These are phyloP conservation scores for Ascaphus truei DNA, from an alignment of 2,113 vertebrate genomes.

Conservation along the genomic window DNA sequence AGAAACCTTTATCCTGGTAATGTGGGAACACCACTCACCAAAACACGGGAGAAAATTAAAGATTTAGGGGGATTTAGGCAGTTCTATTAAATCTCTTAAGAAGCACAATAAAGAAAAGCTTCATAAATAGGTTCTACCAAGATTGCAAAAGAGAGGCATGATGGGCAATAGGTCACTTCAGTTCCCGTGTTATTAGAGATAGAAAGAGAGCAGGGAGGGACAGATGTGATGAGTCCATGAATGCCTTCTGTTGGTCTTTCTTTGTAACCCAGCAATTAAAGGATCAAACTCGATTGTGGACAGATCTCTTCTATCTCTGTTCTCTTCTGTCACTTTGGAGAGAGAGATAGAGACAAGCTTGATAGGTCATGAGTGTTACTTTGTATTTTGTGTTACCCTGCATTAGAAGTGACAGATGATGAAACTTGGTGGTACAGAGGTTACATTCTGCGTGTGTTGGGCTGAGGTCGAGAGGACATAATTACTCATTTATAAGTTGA, in stretches of 20 bases:
- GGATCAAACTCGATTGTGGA: no score
- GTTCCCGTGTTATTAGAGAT: not conserved
- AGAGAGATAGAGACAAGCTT: no score
- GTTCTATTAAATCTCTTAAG: slow-evolving; percentile 10
- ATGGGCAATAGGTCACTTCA: not conserved
- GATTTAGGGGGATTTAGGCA: slow-evolving; percentile 21
- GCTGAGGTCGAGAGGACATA: not conserved
- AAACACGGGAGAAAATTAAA: slow-evolving; percentile 23
- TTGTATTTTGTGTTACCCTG: no score
- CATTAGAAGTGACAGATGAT: not conserved
- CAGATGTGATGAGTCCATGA: not conserved
- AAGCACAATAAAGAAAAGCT: slow-evolving; percentile 1
- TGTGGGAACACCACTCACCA: not conserved
- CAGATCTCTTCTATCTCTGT: no score
- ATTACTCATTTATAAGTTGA: not conserved
- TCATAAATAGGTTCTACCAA: slow-evolving; percentile 9
- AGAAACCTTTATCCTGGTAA: slow-evolving; percentile 4
- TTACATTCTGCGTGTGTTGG: not conserved
- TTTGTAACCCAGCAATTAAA: no score
- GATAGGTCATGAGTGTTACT: no score
- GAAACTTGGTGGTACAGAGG: not conserved
- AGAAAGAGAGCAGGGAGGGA: not conserved
- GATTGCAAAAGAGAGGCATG: not conserved
- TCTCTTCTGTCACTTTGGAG: no score
- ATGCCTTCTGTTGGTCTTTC: not conserved